A percentile compares a stretch with the other conserved stretches of the same genome.
These are phyloP conservation scores for Hartigia nigra DNA, from an alignment of 2,888 invertebrate genomes.

Conservation along the genomic window DNA sequence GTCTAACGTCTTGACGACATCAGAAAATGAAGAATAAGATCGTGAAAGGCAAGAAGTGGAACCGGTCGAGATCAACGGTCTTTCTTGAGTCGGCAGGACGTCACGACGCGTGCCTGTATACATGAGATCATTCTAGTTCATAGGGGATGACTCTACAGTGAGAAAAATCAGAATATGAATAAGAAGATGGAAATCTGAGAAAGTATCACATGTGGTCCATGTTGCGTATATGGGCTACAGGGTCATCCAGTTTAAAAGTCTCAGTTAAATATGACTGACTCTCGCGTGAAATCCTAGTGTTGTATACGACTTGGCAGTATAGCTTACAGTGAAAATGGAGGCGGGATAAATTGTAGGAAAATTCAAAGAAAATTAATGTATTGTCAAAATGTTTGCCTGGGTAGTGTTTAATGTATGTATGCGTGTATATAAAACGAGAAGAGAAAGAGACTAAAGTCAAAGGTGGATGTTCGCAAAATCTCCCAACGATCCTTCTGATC, in stretches of 20 bases:
- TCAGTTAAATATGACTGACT: background rate
- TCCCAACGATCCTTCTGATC: slow-evolving; percentile 13
- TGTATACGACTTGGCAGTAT: background rate
- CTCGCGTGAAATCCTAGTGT: background rate
- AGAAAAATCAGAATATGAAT: background rate
- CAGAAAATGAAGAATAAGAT: background rate
- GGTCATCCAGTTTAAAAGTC: background rate
- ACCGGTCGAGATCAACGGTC: slow-evolving; percentile 40
- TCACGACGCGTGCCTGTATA: background rate
- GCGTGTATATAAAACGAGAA: background rate
- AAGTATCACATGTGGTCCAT: too few species aligned
- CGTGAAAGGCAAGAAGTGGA: background rate
- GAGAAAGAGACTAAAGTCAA: background rate
- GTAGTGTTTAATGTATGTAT: background rate
- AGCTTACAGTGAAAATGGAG: background rate
- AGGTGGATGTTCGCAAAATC: background rate
- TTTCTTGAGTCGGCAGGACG: slow-evolving; percentile 25
- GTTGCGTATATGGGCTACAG: background rate
- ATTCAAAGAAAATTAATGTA: background rate
- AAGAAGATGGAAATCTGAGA: background rate
- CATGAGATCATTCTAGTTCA: background rate
- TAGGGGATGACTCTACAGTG: background rate
- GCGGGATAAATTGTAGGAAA: background rate
- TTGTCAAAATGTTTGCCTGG: background rate
- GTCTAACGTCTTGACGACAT: slow-evolving; percentile 51